Percentiles rank a stretch among this genome's conserved stretches.
Conservation (phyloP, 2,888 invertebrate genomes). For the Himalopsyche japonica region DNA sequence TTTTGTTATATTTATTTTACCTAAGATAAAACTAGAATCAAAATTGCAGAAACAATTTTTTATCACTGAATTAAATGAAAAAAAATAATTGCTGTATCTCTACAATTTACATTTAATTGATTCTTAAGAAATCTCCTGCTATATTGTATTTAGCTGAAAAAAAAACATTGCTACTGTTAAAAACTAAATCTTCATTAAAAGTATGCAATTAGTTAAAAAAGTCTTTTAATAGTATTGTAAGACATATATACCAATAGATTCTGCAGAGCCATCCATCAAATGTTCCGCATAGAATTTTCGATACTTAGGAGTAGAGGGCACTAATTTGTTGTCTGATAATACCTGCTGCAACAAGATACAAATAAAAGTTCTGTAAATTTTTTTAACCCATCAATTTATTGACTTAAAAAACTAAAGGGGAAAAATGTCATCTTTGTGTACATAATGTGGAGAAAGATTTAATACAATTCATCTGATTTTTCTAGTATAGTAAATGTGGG, state of each 20-base stretch:
- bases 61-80: too few species aligned
- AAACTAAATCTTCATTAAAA: background rate
- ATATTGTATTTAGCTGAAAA: conserved; percentile 12
- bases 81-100: too few species aligned
- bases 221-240: background rate
- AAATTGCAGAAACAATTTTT: too few species aligned
- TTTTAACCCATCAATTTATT: too few species aligned
- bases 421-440: too few species aligned
- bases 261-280: conserved; percentile 32
- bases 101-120: background rate
- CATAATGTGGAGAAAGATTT: too few species aligned
- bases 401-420: too few species aligned
- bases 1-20: too few species aligned
- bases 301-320: conserved; percentile 14
- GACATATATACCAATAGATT: conserved; percentile 27
- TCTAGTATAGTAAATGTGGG: too few species aligned
- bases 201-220: too few species aligned
- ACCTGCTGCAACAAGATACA: background rate
- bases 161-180: background rate
- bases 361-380: background rate
- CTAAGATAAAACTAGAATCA: too few species aligned
- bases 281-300: conserved; percentile 28
- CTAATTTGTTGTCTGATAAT: background rate
- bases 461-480: too few species aligned
- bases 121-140: background rate